A percentile compares a stretch with the other conserved stretches of the same genome.
Conservation (phyloP, 2,797 vertebrate species). For the Hozukius guyotensis region DNA sequence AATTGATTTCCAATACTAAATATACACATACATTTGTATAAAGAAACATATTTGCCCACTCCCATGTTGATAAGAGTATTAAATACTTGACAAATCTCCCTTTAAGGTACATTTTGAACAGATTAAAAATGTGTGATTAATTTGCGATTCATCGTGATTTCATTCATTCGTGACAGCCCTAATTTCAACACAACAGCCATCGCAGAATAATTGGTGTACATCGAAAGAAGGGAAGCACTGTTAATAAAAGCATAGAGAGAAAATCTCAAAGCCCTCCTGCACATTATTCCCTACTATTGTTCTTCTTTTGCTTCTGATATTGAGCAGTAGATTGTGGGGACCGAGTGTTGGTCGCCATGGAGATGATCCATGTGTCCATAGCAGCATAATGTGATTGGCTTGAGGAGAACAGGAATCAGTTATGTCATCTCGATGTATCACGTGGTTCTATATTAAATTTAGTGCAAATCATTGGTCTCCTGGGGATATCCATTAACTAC, state of each 20-base stretch:
- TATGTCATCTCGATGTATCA: conserved; percentile 18
- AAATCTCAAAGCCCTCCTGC: not conserved
- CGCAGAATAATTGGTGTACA: not conserved
- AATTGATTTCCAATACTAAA: too few species aligned
- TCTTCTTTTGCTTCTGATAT: not conserved
- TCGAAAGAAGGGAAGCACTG: not conserved
- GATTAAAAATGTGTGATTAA: too few species aligned
- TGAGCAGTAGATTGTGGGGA: not conserved
- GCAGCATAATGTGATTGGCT: not conserved
- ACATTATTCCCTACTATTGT: not conserved
- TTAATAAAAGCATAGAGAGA: not conserved
- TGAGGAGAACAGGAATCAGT: not conserved
- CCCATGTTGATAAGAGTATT: too few species aligned
- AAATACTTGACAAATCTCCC: too few species aligned
- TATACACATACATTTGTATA: accelerated
- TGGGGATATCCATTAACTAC: conserved; percentile 13
- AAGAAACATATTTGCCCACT: too few species aligned
- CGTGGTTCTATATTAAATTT: not conserved
- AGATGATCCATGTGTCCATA: not conserved
- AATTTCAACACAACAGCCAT: not conserved
- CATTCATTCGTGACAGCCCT: too few species aligned
- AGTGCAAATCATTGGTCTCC: conserved; percentile 5
- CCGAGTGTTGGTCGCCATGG: not conserved
- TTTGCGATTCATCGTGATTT: too few species aligned
- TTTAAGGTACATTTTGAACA: too few species aligned